A percentile compares a stretch with the other conserved stretches of the same genome.
phyloP scores from a whole-genome alignment of 2,797 vertebrate genomes.

The Zalophus californianus region DNA sequence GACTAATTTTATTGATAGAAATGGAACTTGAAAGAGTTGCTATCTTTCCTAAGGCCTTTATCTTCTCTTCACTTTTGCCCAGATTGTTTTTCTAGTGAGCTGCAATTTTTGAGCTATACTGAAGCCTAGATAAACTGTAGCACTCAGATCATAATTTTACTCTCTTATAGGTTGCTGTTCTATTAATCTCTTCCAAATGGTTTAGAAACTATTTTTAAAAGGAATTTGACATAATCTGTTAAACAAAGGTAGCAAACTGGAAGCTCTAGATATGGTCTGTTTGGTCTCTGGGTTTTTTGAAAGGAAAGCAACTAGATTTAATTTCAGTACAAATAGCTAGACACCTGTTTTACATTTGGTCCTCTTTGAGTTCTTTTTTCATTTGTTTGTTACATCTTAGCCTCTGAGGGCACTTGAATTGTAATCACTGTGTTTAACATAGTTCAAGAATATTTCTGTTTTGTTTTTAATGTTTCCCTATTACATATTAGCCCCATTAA shows the following conservation, averaged over 20 bases:
- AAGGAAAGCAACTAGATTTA: conserved; percentile 27
- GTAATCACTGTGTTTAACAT: conserved; percentile 35
- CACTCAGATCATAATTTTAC: neutral
- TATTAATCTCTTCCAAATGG: neutral
- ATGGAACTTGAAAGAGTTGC: conserved; percentile 19
- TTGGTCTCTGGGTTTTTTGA: neutral
- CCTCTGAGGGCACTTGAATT: conserved; percentile 27
- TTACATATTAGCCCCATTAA: neutral
- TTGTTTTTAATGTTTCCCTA: conserved; percentile 26
- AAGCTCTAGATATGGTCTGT: neutral
- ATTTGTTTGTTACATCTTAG: conserved; percentile 30
- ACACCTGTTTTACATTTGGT: neutral
- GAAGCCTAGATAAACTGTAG: neutral
- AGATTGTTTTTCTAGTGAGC: neutral
- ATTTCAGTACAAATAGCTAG: neutral
- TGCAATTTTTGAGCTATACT: neutral
- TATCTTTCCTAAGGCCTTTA: neutral
- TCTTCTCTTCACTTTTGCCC: neutral
- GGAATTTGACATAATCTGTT: neutral
- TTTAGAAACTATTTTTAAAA: conserved; percentile 11
- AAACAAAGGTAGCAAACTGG: neutral
- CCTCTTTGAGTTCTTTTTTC: neutral
- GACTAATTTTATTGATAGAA: conserved; percentile 23
- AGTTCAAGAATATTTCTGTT: neutral
- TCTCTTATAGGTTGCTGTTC: neutral